Evolutionary conservation across 2,797 vertebrate genomes (phyloP).

Genomic region (Lutjanus argentimaculatus): DNA sequence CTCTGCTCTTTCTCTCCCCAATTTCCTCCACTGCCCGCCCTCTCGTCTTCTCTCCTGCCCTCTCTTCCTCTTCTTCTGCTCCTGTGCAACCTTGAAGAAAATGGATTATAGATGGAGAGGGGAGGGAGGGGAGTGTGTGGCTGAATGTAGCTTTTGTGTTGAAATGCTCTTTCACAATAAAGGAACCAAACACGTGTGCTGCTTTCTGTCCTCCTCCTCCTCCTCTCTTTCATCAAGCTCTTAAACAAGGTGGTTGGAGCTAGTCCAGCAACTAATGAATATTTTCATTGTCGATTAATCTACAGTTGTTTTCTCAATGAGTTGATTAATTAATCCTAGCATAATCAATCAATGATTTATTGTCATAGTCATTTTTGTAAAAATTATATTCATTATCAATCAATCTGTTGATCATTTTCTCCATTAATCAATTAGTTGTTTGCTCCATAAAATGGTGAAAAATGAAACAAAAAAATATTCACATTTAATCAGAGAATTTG

Average conservation of each 20-base stretch:
- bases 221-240: not conserved
- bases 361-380: too few species aligned
- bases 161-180: conserved; percentile 10
- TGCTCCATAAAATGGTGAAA: too few species aligned
- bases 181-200: not conserved
- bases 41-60: not conserved
- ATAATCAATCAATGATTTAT: too few species aligned
- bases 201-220: conserved; percentile 4
- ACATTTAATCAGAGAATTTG: too few species aligned
- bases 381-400: too few species aligned
- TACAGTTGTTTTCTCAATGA: too few species aligned
- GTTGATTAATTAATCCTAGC: too few species aligned
- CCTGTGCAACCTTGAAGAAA: conserved; percentile 60
- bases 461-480: too few species aligned
- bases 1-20: conserved; percentile 21
- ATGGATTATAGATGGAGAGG: conserved; percentile 50
- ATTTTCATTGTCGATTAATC: too few species aligned
- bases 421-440: too few species aligned
- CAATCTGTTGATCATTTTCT: too few species aligned
- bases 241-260: not conserved
- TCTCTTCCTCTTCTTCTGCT: conserved; percentile 21
- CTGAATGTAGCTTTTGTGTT: conserved; percentile 52
- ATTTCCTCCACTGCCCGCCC: conserved; percentile 9
- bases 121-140: not conserved
- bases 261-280: too few species aligned